A percentile compares a stretch with the other conserved stretches of the same genome.
Conservation (phyloP, 2,797 vertebrate species). For the Percopsis omiscomaycus region DNA sequence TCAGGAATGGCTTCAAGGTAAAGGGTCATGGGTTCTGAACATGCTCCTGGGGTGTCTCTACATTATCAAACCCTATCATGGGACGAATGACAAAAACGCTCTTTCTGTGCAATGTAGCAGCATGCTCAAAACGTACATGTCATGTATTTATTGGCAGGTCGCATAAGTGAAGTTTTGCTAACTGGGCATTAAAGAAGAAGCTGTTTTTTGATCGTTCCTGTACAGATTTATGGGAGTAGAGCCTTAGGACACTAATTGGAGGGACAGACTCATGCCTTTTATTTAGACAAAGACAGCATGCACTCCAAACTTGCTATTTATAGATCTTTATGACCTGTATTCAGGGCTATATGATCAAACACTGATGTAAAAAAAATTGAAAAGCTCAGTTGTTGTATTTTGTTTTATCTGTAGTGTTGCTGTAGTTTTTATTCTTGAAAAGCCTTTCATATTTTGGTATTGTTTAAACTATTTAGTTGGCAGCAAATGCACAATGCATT, state of each 20-base stretch:
- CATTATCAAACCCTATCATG: background rate
- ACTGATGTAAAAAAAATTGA: conserved; percentile 20
- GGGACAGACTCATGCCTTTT: background rate
- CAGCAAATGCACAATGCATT: conserved; percentile 1
- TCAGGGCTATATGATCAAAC: conserved; percentile 34
- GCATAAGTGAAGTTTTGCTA: conserved; percentile 14
- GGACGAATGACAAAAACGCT: conserved; percentile 47
- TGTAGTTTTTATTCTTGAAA: conserved; percentile 25
- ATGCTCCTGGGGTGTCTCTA: background rate
- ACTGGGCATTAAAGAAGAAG: conserved; percentile 19
- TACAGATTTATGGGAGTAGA: background rate
- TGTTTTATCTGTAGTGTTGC: background rate
- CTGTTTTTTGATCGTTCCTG: conserved; percentile 46
- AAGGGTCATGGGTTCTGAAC: conserved; percentile 12
- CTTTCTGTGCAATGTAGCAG: conserved; percentile 22
- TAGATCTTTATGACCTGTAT: conserved; percentile 25
- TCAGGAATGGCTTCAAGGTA: conserved; percentile 30
- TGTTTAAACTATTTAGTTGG: conserved; percentile 51
- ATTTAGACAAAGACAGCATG: conserved; percentile 41
- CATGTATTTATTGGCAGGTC: conserved; percentile 30
- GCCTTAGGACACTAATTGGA: background rate
- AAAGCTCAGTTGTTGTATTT: conserved; percentile 9
- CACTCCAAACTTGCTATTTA: conserved; percentile 33
- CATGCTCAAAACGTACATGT: conserved; percentile 31
- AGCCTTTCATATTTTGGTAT: conserved; percentile 36